These are phyloP conservation scores for Scaptomyza graminum DNA, from an alignment of 1,140 invertebrate species.

Conservation along the genomic window DNA sequence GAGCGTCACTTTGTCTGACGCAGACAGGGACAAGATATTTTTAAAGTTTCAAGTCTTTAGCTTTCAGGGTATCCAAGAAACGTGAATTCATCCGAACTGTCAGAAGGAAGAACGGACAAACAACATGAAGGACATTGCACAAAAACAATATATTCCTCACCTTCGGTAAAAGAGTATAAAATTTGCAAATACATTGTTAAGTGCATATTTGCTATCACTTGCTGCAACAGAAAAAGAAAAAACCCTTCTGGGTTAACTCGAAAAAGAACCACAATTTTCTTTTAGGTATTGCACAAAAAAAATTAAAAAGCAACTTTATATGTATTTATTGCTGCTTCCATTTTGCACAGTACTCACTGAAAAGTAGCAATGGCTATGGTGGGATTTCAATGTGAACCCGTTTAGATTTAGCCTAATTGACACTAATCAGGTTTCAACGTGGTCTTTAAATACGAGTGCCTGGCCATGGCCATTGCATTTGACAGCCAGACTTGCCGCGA, in stretches of 20 bases:
- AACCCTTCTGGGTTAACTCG: not conserved
- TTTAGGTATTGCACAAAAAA: not conserved
- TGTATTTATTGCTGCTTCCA: not conserved
- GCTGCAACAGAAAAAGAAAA: too few species aligned
- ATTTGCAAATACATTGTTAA: too few species aligned
- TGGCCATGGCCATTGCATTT: slow-evolving; percentile 23
- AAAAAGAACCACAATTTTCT: not conserved
- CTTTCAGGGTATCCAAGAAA: too few species aligned
- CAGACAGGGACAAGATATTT: too few species aligned
- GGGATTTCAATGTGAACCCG: slow-evolving; percentile 27
- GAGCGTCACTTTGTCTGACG: too few species aligned
- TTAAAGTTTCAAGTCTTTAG: too few species aligned
- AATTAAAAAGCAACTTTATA: not conserved
- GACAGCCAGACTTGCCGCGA: slow-evolving; percentile 27
- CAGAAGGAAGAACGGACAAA: too few species aligned
- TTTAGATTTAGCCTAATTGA: slow-evolving; percentile 49
- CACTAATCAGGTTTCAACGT: slow-evolving; percentile 48
- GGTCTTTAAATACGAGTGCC: slow-evolving; percentile 51
- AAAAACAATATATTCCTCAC: too few species aligned
- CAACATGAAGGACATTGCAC: too few species aligned
- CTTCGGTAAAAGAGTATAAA: too few species aligned
- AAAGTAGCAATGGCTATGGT: slow-evolving; percentile 16
- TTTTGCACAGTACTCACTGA: slow-evolving; percentile 25
- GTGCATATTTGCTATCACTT: too few species aligned
- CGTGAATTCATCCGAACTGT: too few species aligned